Conservation (phyloP, 2,888 invertebrate genomes). For the Eurois occulta region DNA sequence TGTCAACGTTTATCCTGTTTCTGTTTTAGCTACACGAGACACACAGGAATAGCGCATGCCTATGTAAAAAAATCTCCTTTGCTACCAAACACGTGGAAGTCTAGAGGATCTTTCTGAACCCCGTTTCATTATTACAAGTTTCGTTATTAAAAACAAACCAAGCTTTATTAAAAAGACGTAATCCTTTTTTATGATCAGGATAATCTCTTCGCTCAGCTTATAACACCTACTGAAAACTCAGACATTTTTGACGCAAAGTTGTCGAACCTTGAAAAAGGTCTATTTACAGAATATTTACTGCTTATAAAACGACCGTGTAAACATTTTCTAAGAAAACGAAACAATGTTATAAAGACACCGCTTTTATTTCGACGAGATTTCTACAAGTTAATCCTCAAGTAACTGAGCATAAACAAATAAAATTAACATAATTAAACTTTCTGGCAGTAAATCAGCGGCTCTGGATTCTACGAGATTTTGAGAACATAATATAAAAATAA, state of each 20-base stretch:
- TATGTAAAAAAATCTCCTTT: neutral
- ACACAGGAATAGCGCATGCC: neutral
- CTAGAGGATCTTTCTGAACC: neutral
- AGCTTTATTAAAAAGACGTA: neutral
- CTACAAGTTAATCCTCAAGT: slow-evolving; percentile 62
- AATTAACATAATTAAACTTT: slow-evolving; percentile 72
- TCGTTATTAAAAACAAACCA: neutral
- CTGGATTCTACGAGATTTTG: slow-evolving; percentile 47
- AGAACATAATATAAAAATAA: slow-evolving; percentile 41
- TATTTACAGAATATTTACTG: slow-evolving; percentile 46
- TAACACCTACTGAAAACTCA: slow-evolving; percentile 18
- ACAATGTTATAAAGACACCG: slow-evolving; percentile 58
- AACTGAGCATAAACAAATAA: slow-evolving; percentile 67
- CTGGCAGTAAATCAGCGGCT: slow-evolving; percentile 60
- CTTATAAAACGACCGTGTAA: slow-evolving; percentile 50
- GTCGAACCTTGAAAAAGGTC: slow-evolving; percentile 39
- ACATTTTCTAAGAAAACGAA: slow-evolving; percentile 55
- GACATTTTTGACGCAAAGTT: slow-evolving; percentile 32
- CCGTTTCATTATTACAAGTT: neutral
- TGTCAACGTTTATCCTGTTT: neutral
- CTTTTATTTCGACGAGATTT: slow-evolving; percentile 59
- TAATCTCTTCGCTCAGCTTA: slow-evolving; percentile 4
- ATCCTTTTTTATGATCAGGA: slow-evolving; percentile 10
- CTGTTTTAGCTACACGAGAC: neutral
- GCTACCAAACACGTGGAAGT: neutral